Evolutionary conservation across 2,888 invertebrate species (phyloP), one percentile per base, ranked within the genome.

Genomic region (Asteroscopus sphinx): DNA sequence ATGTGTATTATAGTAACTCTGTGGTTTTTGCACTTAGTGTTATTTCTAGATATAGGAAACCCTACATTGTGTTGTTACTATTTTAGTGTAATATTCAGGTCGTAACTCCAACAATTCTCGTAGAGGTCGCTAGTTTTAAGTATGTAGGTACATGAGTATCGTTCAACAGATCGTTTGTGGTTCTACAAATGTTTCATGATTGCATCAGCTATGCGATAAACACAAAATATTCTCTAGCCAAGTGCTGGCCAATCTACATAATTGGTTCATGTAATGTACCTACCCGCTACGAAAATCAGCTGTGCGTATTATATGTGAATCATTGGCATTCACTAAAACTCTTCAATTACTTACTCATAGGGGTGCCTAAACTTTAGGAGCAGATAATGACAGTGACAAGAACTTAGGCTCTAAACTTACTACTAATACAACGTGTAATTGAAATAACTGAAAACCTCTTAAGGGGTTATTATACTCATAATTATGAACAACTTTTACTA

Each of bases 151-250:
- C 26, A 8, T 9, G 12, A 41, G 9, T 40, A 41, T 52, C 33
- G 33, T 42, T 52, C 28, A 40, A 6, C 16, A 39, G 9, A 1
- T 53, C 41, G 37, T 65, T 65, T 32, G 65, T 16, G 65, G 65
- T 49, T 1, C 37, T 7, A 17, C 3, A 32, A 13, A 28, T 37
- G 33, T n/a, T 41, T 12, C 13, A 35, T 13, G 13, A 0, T 6
- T 40, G 44, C 61, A 30, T 68, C 61, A 61, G 65, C 25, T 44
- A 8, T 11, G 36, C 9, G 28, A 16, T 12, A 3, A n/a, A 11
- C 4, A 2, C 2, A 21, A 32, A 49, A 45, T 46, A 56, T 15
- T 26, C 12, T 13, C 9, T 17, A 17, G 56, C 15, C 30, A 15
- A 42, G 56, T 39, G 42, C 9, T 17, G 17, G 26, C 8, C 42